phyloP scores from a whole-genome alignment of 2,888 invertebrate species.

The Idaea biselata region DNA sequence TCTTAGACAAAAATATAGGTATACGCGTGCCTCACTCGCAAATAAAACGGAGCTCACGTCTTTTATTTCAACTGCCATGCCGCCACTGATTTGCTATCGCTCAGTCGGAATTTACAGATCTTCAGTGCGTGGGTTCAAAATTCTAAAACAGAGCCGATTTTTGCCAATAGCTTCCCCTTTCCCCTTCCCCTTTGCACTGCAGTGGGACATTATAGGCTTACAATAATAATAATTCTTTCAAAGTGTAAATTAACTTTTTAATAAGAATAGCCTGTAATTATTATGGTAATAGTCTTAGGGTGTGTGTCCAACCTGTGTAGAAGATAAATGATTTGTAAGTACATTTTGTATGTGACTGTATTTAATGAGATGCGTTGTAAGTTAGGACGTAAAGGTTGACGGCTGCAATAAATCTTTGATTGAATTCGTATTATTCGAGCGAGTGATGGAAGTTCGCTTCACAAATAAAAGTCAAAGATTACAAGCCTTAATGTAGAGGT shows the following conservation, averaged over 20 bases:
- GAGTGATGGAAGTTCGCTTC: conserved; percentile 44
- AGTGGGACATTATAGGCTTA: too few species aligned
- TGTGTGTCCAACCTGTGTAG: not conserved
- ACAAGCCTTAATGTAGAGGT: conserved; percentile 16
- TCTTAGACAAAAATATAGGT: not conserved
- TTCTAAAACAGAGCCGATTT: too few species aligned
- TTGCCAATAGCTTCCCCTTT: too few species aligned
- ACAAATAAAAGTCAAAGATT: conserved; percentile 38
- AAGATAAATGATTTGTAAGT: conserved; percentile 9
- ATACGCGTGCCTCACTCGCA: not conserved
- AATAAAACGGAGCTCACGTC: not conserved
- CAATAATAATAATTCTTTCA: too few species aligned
- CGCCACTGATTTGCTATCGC: too few species aligned
- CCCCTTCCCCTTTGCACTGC: too few species aligned
- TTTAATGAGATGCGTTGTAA: conserved; percentile 24
- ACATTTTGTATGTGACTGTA: conserved; percentile 32
- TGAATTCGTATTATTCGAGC: conserved; percentile 59
- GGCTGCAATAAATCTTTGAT: conserved; percentile 65
- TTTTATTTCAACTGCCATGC: too few species aligned
- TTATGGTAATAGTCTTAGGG: too few species aligned
- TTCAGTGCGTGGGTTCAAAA: too few species aligned
- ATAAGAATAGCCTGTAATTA: too few species aligned
- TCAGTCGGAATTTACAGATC: too few species aligned
- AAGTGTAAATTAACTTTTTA: too few species aligned
- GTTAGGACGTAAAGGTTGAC: conserved; percentile 42